A percentile compares a stretch with the other conserved stretches of the same genome.
Conservation (phyloP, 2,797 vertebrate genomes). For the Varecia variegata region DNA sequence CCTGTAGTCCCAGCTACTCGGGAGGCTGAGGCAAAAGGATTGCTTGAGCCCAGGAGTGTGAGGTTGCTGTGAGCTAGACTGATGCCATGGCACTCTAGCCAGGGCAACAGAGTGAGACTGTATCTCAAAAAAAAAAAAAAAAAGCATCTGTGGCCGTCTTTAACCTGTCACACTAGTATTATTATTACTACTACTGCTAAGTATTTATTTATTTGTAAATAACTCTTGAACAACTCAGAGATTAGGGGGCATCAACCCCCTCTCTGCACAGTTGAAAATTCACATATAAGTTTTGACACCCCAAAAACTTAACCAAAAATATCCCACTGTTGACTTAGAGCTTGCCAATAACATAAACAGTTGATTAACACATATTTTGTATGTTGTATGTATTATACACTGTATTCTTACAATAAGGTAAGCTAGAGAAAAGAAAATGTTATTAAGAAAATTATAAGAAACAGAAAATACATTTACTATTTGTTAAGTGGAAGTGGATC, state of each 20-base stretch:
- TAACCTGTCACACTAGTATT: not conserved
- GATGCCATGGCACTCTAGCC: no score
- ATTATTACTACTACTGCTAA: not conserved
- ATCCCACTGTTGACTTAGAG: not conserved
- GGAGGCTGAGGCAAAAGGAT: no score
- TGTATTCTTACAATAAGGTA: not conserved
- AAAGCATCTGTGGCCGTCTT: not conserved
- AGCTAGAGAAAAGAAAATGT: not conserved
- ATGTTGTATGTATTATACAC: not conserved
- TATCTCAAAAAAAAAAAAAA: no score
- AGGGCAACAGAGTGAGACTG: no score
- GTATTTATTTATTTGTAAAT: not conserved
- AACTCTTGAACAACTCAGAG: not conserved
- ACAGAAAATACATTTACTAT: not conserved
- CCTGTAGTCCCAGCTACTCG: no score
- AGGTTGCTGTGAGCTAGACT: no score
- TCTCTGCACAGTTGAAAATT: not conserved
- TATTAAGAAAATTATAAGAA: not conserved
- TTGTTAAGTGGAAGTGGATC: not conserved
- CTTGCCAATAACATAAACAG: not conserved
- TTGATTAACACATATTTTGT: not conserved
- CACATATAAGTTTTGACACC: not conserved
- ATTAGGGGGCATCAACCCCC: not conserved
- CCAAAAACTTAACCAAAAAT: not conserved
- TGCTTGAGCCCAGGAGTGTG: no score